Percentiles rank a stretch among this genome's conserved stretches.
phyloP scores from a whole-genome alignment of 2,797 vertebrate genomes.

The Oreochromis mossambicus region DNA sequence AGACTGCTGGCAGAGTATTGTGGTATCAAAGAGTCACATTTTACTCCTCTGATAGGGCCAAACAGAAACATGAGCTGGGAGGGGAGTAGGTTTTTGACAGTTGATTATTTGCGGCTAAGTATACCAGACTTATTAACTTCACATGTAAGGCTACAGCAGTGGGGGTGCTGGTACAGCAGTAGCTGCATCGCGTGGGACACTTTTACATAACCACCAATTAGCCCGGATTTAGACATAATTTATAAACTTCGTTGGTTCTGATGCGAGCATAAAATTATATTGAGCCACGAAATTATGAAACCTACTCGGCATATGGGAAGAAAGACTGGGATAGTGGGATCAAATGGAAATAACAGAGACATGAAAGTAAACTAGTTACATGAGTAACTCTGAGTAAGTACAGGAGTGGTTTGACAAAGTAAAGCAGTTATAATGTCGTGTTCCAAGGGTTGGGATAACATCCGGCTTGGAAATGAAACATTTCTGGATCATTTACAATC shows the following conservation, averaged over 20 bases:
- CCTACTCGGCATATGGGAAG: background rate
- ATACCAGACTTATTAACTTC: background rate
- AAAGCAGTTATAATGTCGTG: background rate
- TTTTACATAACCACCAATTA: slow-evolving; percentile 23
- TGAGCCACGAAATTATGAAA: background rate
- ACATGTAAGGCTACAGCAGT: background rate
- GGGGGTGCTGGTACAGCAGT: background rate
- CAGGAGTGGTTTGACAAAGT: background rate
- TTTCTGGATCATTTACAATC: background rate
- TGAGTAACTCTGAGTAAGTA: background rate
- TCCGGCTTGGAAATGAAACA: background rate
- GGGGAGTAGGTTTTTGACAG: background rate
- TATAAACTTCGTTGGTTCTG: background rate
- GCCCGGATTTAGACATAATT: background rate
- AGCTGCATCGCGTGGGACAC: background rate
- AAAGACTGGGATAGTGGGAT: background rate
- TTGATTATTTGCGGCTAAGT: background rate
- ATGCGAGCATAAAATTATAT: background rate
- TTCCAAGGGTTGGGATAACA: background rate
- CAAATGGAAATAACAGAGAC: background rate
- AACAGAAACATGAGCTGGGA: background rate
- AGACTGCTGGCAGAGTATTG: background rate
- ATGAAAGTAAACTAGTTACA: background rate
- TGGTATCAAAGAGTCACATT: slow-evolving; percentile 5
- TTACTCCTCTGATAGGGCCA: background rate